Evolutionary conservation across 1,140 invertebrate species (phyloP).

Genomic region (Procambarus virginalis): DNA sequence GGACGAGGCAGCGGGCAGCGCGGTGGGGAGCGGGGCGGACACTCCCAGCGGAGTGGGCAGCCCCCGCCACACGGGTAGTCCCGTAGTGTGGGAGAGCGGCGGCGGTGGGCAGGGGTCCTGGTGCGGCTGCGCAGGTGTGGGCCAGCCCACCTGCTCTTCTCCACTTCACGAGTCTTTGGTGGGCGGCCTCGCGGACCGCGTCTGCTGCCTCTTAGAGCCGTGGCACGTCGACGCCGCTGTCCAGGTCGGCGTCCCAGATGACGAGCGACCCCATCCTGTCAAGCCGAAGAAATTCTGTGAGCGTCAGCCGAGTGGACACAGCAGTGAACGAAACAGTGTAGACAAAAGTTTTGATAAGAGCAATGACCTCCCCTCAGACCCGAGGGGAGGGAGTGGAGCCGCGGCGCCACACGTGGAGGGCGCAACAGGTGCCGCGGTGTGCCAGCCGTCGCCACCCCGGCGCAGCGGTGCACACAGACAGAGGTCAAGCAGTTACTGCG

Average conservation of each 20-base stretch:
- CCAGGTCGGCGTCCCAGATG: constrained; percentile 11
- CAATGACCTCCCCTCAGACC: constrained; percentile 18
- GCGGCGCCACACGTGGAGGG: not conserved
- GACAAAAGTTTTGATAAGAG: constrained; percentile 47
- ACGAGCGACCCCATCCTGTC: not conserved
- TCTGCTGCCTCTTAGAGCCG: constrained; percentile 56
- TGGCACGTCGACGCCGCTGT: constrained; percentile 53
- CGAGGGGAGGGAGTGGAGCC: constrained; percentile 3
- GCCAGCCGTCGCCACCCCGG: not conserved
- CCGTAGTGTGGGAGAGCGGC: constrained; percentile 56
- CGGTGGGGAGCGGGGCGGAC: constrained; percentile 8
- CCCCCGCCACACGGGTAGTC: constrained; percentile 41
- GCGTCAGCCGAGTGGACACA: constrained; percentile 44
- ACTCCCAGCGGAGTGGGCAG: constrained; percentile 29
- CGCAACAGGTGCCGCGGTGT: constrained; percentile 20
- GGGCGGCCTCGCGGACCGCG: constrained; percentile 53
- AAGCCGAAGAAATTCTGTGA: constrained; percentile 53
- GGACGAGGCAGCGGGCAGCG: not conserved
- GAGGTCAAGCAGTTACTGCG: constrained; percentile 34
- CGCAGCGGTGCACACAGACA: not conserved
- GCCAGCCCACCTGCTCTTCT: constrained; percentile 46
- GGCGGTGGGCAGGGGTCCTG: constrained; percentile 22
- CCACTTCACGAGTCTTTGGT: constrained; percentile 60
- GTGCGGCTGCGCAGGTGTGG: constrained; percentile 58
- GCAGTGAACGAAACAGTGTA: constrained; percentile 17